phyloP scores from a whole-genome alignment of 1,140 invertebrate species.

The Akabosia matsudoensis region DNA sequence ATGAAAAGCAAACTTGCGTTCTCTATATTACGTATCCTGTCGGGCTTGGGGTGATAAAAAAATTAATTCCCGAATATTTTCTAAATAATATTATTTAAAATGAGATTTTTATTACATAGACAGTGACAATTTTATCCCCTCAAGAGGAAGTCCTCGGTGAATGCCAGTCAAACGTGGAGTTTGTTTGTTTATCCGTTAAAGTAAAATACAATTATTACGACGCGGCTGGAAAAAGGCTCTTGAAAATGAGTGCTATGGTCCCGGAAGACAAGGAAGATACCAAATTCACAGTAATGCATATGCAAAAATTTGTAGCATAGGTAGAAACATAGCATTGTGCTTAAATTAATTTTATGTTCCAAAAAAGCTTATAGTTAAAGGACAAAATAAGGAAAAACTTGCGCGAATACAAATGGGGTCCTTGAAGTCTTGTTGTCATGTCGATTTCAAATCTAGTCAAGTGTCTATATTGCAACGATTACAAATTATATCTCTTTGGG shows the following conservation, averaged over 20 bases:
- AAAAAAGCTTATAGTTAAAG: background rate
- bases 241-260: conserved; percentile 26
- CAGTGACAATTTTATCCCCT: conserved; percentile 4
- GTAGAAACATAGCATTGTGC: background rate
- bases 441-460: background rate
- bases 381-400: background rate
- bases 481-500: background rate
- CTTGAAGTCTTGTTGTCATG: background rate
- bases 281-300: conserved; percentile 11
- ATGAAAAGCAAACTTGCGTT: background rate
- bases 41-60: conserved; percentile 4
- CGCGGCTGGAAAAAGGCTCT: background rate
- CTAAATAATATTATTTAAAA: background rate
- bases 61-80: background rate
- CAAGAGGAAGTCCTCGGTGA: conserved; percentile 16
- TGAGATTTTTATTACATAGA: background rate
- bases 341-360: background rate
- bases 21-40: background rate
- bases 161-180: conserved; percentile 24
- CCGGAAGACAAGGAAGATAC: background rate
- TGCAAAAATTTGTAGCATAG: background rate
- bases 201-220: conserved; percentile 25
- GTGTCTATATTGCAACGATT: background rate
- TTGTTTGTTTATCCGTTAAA: conserved; percentile 30
- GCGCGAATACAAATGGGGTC: background rate